Percentiles rank a stretch among this genome's conserved stretches.
Conservation (phyloP, 2,888 invertebrate genomes). For the Tenthredo distinguenda region DNA sequence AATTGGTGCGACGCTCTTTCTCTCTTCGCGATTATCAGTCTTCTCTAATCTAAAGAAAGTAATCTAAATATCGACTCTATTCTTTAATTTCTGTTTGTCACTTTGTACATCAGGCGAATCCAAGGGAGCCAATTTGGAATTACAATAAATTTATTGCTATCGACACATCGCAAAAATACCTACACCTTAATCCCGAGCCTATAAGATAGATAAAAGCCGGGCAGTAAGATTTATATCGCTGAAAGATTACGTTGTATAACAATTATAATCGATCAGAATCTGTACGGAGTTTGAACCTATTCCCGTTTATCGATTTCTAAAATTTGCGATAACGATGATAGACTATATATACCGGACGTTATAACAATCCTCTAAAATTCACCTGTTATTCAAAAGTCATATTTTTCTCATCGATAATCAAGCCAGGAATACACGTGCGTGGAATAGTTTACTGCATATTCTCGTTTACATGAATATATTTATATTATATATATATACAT, state of each 20-base stretch:
- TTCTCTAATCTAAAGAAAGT: no score
- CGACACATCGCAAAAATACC: background rate
- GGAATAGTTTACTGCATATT: background rate
- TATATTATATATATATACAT: background rate
- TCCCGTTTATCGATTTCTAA: background rate
- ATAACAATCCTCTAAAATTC: no score
- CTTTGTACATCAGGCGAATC: background rate
- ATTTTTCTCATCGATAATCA: no score
- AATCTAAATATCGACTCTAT: no score
- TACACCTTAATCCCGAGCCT: background rate
- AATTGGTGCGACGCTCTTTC: background rate
- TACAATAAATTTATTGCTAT: background rate
- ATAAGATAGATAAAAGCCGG: no score
- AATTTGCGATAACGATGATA: background rate
- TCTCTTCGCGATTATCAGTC: background rate
- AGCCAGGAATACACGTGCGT: background rate
- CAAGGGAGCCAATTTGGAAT: background rate
- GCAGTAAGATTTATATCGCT: background rate
- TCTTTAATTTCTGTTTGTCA: background rate
- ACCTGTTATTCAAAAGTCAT: no score
- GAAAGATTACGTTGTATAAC: background rate
- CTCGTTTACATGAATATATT: background rate
- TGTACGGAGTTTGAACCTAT: background rate
- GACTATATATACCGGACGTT: background rate
- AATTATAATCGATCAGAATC: conserved; percentile 23